Base-by-base conservation (phyloP, 2,113 vertebrate genomes). In the Lutjanus erythropterus region DNA sequence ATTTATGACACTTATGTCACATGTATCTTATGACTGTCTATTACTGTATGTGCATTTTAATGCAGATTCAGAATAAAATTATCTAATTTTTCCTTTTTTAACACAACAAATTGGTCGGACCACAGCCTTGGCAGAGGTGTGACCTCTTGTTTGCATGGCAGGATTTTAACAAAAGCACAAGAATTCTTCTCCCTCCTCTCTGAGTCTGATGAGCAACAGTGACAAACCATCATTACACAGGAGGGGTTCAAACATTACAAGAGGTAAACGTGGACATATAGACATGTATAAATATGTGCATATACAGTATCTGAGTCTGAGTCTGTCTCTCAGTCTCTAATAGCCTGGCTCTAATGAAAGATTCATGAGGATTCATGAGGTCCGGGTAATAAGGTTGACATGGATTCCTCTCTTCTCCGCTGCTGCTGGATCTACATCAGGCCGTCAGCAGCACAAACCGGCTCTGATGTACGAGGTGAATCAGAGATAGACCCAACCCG, bases 331-430 rank as follows among this genome's bases (percentile, higher is more conserved):
- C 23, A 1, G 31, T 19, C 52, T 74, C 66, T 76, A 62, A 78
- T 39, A 78, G 69, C 68, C 37, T 1, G 19, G 59, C 12, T 65
- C 76, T 80, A 15, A 91, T 94, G 66, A 92, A 92, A 88, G 61
- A 92, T 89, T 86, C 82, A 91, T 87, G 68, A 62, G 53, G 67
- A 79, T 84, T 70, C 58, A 61, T 46, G 80, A 86, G 81, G 62
- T 84, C 15, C 19, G 9, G 46, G 71, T 87, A 93, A 91, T 80
- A 81, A 87, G 86, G 75, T n/a, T 52, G 66, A 78, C 80, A 83
- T 62, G 65, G 80, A 86, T 74, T 83, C 88, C 4, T 72, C 53
- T 49, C 71, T 37, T 55, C 83, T 56, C 83, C 27, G 60, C 83
- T 27, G 60, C 81, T 31, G 9, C 75, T 52, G 75, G 75, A 71